Base-by-base conservation (phyloP, 2,888 invertebrate species). In the Idaea straminata region DNA sequence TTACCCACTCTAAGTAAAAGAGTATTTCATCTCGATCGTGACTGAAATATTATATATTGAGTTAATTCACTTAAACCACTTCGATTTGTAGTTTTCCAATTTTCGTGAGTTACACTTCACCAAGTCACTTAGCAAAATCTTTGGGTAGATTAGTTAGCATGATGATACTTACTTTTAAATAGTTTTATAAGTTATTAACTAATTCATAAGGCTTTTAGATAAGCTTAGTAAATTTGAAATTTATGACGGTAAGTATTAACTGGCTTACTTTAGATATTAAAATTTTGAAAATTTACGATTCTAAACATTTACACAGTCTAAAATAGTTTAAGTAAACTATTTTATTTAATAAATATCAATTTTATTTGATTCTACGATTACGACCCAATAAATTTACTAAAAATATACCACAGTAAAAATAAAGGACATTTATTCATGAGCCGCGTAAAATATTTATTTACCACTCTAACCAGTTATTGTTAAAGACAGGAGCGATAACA, bases 401-500 rank as follows among this genome's bases (percentile, higher is more conserved):
- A 66, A 62, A 66, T 63, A 68, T 64, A 61, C 64, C 61, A 66
- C 66, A 64, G 64, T 63, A 68, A 63, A 63, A 38, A 61, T 61
- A 61, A 68, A 62, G 35, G 61, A 63, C 59, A 61, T 69, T 68
- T 66, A 66, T 65, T 63, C 63, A 61, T 59, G 62, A 65, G 69
- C 68, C 70, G 72, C 69, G 69, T 74, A 71, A 80, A 83, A 79
- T 82, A 83, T 85, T 83, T 83, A 84, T 85, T 86, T 83, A 78
- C 66, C 71, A 73, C 74, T 81, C 77, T 76, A 72, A 69, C 73
- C 70, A 77, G 77, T 84, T 85, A 84, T 86, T 84, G 82, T 80
- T 81, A 75, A 76, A 83, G 83, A 83, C 83, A 84, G 77, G 68
- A 70, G 79, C 84, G 83, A 85, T 85, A 83, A 84, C 78, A 75